Evolutionary conservation across 2,888 invertebrate species (phyloP), one percentile per base, ranked within the genome.

Genomic region (Mythimna impura): DNA sequence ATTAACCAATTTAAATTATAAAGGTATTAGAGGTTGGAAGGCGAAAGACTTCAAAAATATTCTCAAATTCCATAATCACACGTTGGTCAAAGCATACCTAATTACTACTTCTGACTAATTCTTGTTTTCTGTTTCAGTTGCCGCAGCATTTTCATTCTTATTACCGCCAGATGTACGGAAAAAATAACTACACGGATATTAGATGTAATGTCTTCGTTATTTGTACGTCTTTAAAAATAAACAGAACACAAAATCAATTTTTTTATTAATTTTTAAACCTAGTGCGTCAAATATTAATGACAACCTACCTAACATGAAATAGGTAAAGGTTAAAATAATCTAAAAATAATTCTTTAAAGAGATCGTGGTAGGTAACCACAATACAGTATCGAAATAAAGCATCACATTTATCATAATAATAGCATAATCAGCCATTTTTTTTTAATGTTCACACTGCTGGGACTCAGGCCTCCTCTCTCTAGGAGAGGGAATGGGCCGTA

Each of bases 81-180:
- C 20, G 1, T 55, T 22, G 8, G 17, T 40, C 30, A 63, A 57
- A 2, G n/a, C 30, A 30, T 40, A 20, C 0, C 1, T 54, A 60
- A 17, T 10, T 25, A 52, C n/a, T 52, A n/a, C 5, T n/a, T n/a
- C 2, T 20, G 8, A 50, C 8, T 62, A 4, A 50, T 52, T n/a
- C 30, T 47, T 55, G 14, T 47, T 25, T n/a, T 66, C 71, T 81
- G 73, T 86, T 85, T 47, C 82, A 89, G 89, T 83, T 30, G 86
- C 84, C 22, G 87, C 83, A 0, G 62, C 73, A 2, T 71, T 86
- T 9, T 74, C 89, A 6, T 73, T 81, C 17, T 66, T 88, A 34
- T 68, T 91, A 55, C 91, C 91, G 12, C 82, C 89, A 14, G 91
- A 91, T 67, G 78, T 75, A 67, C 75, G 76, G 52, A 82, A 71